A percentile compares a stretch with the other conserved stretches of the same genome.
phyloP scores from a whole-genome alignment of 92 coral and sea anemone genomes.

The Umimayanthus chanpuru region DNA sequence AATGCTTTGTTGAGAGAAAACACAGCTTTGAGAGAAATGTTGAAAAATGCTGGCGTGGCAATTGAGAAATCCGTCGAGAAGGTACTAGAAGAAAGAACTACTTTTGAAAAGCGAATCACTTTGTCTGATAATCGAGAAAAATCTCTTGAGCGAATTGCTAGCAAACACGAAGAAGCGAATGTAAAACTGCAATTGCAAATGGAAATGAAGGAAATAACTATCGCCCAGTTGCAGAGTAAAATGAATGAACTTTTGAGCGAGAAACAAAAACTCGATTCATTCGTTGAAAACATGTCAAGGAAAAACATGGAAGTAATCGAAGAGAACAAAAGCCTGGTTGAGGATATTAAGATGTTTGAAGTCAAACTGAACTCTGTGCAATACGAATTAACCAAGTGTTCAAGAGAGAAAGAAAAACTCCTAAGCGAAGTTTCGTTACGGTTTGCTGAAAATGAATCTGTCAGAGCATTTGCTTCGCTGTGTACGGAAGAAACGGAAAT shows the following conservation, averaged over 20 bases:
- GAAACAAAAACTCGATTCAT: constrained; percentile 57
- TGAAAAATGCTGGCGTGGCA: constrained; percentile 47
- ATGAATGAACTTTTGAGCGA: constrained; percentile 54
- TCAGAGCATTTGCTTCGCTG: constrained; percentile 73
- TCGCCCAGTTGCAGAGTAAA: constrained; percentile 48
- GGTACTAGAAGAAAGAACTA: constrained; percentile 51
- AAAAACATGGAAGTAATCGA: constrained; percentile 62
- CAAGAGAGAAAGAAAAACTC: constrained; percentile 78
- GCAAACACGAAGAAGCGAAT: constrained; percentile 49
- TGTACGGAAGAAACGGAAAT: constrained; percentile 77
- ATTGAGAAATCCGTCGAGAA: constrained; percentile 56
- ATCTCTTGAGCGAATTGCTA: constrained; percentile 42
- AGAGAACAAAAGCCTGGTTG: constrained; percentile 77
- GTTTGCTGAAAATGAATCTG: constrained; percentile 71
- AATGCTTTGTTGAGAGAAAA: constrained; percentile 49
- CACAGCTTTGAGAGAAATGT: constrained; percentile 46
- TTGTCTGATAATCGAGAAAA: constrained; percentile 50
- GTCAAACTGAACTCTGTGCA: constrained; percentile 68
- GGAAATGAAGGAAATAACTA: constrained; percentile 50
- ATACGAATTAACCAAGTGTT: constrained; percentile 67
- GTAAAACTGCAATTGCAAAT: constrained; percentile 52
- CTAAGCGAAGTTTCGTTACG: constrained; percentile 73
- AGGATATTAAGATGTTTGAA: constrained; percentile 70
- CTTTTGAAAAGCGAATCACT: constrained; percentile 47
- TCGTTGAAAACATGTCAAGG: constrained; percentile 62